Evolutionary conservation across 2,888 invertebrate species (phyloP), one percentile per base, ranked within the genome.

Genomic region (Metopia argyrocephala): DNA sequence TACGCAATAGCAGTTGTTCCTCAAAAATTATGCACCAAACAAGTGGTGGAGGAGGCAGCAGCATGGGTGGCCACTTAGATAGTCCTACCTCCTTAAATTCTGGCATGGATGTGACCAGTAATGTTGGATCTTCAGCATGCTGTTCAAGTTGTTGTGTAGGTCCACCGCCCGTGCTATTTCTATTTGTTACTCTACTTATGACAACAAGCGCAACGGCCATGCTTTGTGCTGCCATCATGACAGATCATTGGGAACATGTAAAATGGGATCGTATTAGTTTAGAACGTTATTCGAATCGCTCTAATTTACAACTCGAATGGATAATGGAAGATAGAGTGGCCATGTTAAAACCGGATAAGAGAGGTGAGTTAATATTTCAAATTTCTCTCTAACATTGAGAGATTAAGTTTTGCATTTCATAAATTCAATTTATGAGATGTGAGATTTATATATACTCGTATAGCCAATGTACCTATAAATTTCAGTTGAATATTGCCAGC

Each of bases 231-330:
- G 95, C 96, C 83, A 95, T 97, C 88, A 96, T 96, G 94, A 96
- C 96, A 78, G 95, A 96, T 88, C 95, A 96, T 89, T 97, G 97
- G 96, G 97, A 97, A 91, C 94, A 95, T 88, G 95, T 97, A 83
- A 93, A 93, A 78, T 97, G 96, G 95, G 94, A 96, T 89, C 92
- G 93, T 18, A 92, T 92, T 62, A 89, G 87, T 64, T 78, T 90
- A 48, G 88, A 90, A 75, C 87, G 88, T n/a, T 87, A 89, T 56
- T 85, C 89, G 5, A 91, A 90, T 84, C 92, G 92, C 82, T 93
- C 92, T 45, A 92, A 92, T 45, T 76, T 89, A 68, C 87, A 88
- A 86, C 89, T 95, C 83, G 93, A 94, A 84, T 96, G 95, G 95
- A 92, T 95, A 84, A 91, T 96, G 78, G 94, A 96, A 83, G 94